Conservation (phyloP, 2,113 vertebrate species). For the Papio anubis region DNA sequence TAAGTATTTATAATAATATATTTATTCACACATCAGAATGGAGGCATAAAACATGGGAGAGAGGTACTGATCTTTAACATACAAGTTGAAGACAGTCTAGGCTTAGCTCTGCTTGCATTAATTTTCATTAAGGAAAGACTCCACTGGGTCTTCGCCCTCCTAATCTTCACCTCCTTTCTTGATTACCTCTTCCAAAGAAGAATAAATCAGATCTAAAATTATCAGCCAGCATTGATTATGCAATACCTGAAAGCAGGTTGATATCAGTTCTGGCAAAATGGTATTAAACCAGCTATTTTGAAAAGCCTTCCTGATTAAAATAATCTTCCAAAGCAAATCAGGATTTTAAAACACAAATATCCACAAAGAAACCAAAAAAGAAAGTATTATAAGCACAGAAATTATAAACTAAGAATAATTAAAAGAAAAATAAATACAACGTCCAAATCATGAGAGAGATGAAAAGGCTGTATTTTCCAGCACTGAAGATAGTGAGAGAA, state of each 20-base stretch:
- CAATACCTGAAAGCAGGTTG: not conserved
- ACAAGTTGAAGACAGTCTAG: not conserved
- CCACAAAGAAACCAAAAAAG: constrained; percentile 1
- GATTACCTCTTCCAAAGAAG: not conserved
- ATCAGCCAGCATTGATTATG: not conserved
- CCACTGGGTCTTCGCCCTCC: not conserved
- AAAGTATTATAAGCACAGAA: not conserved
- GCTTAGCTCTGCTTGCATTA: not conserved
- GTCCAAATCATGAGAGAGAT: not conserved
- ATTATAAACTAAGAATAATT: constrained; percentile 13
- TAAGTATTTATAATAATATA: not conserved
- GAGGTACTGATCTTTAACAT: not conserved
- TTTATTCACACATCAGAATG: constrained; percentile 16
- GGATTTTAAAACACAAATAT: not conserved
- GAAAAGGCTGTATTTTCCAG: not conserved
- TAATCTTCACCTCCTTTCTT: not conserved
- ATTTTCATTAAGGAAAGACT: not conserved
- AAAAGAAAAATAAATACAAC: not conserved
- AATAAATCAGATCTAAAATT: constrained; percentile 8
- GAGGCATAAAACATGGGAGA: not conserved
- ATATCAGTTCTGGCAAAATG: not conserved
- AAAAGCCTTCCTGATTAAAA: not conserved
- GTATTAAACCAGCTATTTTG: not conserved
- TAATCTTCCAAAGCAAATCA: constrained; percentile 17
- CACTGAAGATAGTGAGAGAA: not conserved